Conservation (phyloP, 2,113 vertebrate genomes). For the Melanocharis versteri region DNA sequence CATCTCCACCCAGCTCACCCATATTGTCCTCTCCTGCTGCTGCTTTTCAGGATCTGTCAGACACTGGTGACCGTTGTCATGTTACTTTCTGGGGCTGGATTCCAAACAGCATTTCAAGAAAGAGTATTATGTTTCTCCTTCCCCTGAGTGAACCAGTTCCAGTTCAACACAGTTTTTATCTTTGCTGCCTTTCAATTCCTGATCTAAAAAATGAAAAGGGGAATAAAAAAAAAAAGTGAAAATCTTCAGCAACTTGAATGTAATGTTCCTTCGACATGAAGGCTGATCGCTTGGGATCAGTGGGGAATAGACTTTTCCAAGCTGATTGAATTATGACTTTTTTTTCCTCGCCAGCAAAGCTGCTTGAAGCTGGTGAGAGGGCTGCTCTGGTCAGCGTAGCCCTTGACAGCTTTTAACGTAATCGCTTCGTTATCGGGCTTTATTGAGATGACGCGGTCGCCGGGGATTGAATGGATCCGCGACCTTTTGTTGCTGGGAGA, state of each 20-base stretch:
- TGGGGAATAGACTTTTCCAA: slow-evolving; percentile 27
- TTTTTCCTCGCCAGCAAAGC: slow-evolving; percentile 39
- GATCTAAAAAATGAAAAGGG: slow-evolving; percentile 28
- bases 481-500: not conserved
- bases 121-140: slow-evolving; percentile 11
- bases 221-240: not conserved
- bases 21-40: not conserved
- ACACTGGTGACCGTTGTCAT: not conserved
- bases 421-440: slow-evolving; percentile 17
- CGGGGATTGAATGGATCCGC: not conserved
- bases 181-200: slow-evolving; percentile 62
- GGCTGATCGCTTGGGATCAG: slow-evolving; percentile 34
- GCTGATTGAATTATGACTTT: slow-evolving; percentile 45
- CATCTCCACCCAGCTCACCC: not conserved
- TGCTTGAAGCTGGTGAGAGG: slow-evolving; percentile 44
- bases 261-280: slow-evolving; percentile 12
- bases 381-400: slow-evolving; percentile 7
- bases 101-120: not conserved
- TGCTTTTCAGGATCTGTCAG: not conserved
- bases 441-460: not conserved
- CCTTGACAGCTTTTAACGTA: slow-evolving; percentile 29
- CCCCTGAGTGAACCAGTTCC: slow-evolving; percentile 64
- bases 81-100: not conserved
- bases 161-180: slow-evolving; percentile 75
- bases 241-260: not conserved